Percentiles rank a stretch among this genome's conserved stretches.
phyloP scores from a whole-genome alignment of 2,797 vertebrate species.

The Catostomus latipinnis region DNA sequence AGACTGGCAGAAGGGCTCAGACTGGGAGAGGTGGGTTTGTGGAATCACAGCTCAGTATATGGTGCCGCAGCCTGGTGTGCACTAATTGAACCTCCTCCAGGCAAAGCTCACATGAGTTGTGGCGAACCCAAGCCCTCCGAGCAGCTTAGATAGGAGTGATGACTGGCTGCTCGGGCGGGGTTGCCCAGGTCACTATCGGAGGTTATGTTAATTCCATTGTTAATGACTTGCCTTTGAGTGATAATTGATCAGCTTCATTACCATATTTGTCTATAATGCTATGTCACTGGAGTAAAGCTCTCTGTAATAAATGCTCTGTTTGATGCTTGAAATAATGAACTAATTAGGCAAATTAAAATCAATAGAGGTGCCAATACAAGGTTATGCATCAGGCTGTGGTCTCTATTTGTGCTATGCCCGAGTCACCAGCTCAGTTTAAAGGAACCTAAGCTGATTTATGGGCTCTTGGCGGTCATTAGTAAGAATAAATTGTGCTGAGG shows the following conservation, averaged over 20 bases:
- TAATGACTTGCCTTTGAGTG: constrained; percentile 98
- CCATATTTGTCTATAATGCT: constrained; percentile 93
- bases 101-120: constrained; percentile 26
- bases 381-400: constrained; percentile 84
- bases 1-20: constrained; percentile 10
- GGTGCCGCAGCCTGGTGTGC: constrained; percentile 12
- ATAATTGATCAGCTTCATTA: constrained; percentile 99
- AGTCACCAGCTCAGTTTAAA: constrained; percentile 82
- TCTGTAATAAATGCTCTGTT: constrained; percentile 91
- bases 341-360: constrained; percentile 99
- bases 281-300: constrained; percentile 81
- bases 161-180: constrained; percentile 54
- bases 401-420: constrained; percentile 84
- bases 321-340: constrained; percentile 98
- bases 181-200: constrained; percentile 73
- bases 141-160: constrained; percentile 47
- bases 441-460: constrained; percentile 97
- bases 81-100: constrained; percentile 44
- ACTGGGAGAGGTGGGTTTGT: constrained; percentile 30
- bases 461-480: constrained; percentile 91
- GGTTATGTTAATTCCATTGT: constrained; percentile 84
- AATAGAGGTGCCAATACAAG: constrained; percentile 98
- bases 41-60: constrained; percentile 24
- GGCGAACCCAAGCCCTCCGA: neutral
- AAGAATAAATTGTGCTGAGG: constrained; percentile 98